These are phyloP conservation scores for Tamandua tetradactyla DNA, from an alignment of 2,797 vertebrate genomes.

Conservation along the genomic window DNA sequence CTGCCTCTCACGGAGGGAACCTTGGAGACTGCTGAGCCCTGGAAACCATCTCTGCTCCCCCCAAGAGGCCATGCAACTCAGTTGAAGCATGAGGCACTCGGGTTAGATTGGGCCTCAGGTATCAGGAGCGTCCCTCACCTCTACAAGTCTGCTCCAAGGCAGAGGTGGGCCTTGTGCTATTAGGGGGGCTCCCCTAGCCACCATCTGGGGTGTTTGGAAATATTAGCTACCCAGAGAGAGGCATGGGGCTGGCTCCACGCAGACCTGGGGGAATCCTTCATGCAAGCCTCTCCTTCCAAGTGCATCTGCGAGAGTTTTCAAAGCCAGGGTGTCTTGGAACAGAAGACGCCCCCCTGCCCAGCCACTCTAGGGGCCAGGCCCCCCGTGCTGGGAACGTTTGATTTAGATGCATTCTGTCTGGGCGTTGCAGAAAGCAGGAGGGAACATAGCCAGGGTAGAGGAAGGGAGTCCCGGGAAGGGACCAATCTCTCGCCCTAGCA, in stretches of 20 bases:
- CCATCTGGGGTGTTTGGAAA: not conserved
- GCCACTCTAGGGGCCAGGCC: constrained; percentile 68
- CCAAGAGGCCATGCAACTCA: accelerated
- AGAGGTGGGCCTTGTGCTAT: accelerated
- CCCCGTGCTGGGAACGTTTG: constrained; percentile 68
- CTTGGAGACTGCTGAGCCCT: accelerated
- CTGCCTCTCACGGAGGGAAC: not conserved
- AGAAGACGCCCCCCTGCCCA: constrained; percentile 68
- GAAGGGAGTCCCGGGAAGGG: not conserved
- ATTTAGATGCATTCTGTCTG: constrained; percentile 71
- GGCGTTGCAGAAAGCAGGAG: not conserved
- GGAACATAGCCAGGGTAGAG: accelerated
- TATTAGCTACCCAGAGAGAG: not conserved
- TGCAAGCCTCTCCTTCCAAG: constrained; percentile 57
- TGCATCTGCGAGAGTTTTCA: constrained; percentile 69
- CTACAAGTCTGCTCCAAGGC: not conserved
- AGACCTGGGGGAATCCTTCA: constrained; percentile 54
- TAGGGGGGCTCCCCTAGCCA: accelerated
- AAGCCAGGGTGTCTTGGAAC: constrained; percentile 58
- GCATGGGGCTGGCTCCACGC: not conserved
- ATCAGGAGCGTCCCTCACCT: accelerated
- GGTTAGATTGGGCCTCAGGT: accelerated
- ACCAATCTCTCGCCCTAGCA: not conserved
- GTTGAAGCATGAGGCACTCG: accelerated
- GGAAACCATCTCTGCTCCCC: not conserved